Base-by-base conservation (phyloP, 2,888 invertebrate species). In the Orthosia gothica region DNA sequence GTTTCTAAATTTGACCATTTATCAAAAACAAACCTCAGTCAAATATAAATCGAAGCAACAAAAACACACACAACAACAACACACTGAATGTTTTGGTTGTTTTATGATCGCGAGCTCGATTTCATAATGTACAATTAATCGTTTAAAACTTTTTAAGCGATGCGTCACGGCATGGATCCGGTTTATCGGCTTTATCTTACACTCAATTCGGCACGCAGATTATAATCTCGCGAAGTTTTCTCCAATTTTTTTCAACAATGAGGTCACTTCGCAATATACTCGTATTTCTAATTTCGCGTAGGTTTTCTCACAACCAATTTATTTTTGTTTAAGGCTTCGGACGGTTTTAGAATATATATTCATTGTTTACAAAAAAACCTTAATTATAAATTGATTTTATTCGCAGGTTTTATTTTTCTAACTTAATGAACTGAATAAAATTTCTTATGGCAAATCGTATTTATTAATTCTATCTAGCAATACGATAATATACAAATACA, bases 121-220 rank as follows among this genome's bases (percentile, higher is more conserved):
- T 54, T 82, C 55, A 67, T 47, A 57, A 50, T 57, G 26, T 52
- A 58, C 67, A 78, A 63, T 68, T 74, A 74, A 79, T 83, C 70
- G 79, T 52, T 78, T 61, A 69, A 82, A 89, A 89, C 63, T 88
- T 88, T 84, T 1, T 86, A 86, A 88, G 89, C 80, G 84, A 82
- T 82, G 86, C 82, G 45, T 62, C 32, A 66, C 71, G 65, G 40
- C 45, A 47, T 52, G 40, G 72, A 70, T 68, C 68, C 65, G 49
- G 62, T 67, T 79, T 78, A 80, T 76, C 68, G 70, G 61, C 55
- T 70, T 67, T 62, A 79, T 84, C 59, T 84, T 58, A 67, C 57
- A 81, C 40, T 72, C 87, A 76, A 88, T 83, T 84, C 80, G 59
- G 77, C 67, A 67, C 68, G 65, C 68, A 81, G 84, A 88, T 87